Evolutionary conservation across 1,140 invertebrate genomes (phyloP).

Genomic region (Ceratina australensis): DNA sequence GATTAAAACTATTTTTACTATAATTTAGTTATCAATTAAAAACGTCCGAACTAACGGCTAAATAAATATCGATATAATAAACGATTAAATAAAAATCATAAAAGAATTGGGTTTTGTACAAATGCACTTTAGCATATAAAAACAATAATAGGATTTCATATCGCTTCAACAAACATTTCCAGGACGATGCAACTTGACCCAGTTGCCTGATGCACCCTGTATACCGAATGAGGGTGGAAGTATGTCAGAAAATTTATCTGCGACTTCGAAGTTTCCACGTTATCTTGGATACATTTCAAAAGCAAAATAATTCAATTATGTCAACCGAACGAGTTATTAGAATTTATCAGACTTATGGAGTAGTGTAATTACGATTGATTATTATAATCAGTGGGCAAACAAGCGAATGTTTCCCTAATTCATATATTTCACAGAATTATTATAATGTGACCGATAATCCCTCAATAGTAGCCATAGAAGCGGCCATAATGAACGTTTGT

Average conservation of each 20-base stretch:
- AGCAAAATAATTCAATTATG: background rate
- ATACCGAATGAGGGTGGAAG: background rate
- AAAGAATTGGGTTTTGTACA: too few species aligned
- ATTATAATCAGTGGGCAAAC: background rate
- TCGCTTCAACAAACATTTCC: slow-evolving; percentile 14
- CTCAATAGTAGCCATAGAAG: slow-evolving; percentile 11
- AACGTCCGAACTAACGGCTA: too few species aligned
- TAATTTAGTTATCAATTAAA: too few species aligned
- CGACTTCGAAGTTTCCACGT: background rate
- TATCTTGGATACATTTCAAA: background rate
- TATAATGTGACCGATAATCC: slow-evolving; percentile 17
- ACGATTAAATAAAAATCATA: too few species aligned
- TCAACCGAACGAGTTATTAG: too few species aligned
- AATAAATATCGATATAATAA: too few species aligned
- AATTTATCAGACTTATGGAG: too few species aligned
- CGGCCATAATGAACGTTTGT: slow-evolving; percentile 8
- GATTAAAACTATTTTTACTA: too few species aligned
- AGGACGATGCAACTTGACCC: background rate
- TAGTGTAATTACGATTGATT: background rate
- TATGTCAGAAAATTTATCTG: slow-evolving; percentile 7
- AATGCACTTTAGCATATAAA: background rate
- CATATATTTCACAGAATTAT: background rate
- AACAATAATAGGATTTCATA: background rate
- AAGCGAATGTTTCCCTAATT: slow-evolving; percentile 33
- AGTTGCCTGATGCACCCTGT: background rate